phyloP scores from a whole-genome alignment of 2,888 invertebrate genomes.

The Drosophila paranaensis region DNA sequence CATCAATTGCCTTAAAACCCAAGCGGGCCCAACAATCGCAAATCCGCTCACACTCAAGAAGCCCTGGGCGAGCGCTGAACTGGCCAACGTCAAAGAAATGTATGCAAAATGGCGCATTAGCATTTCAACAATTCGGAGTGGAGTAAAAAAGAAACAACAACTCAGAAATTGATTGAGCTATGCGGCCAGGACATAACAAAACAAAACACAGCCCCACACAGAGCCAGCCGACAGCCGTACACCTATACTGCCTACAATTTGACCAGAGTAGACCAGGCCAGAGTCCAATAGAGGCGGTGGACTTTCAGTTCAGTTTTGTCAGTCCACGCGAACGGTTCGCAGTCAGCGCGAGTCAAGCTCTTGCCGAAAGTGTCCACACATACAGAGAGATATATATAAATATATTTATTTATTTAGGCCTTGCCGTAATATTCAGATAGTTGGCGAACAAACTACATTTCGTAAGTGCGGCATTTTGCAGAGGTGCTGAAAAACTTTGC shows the following conservation, averaged over 20 bases:
- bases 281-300: conserved; percentile 31
- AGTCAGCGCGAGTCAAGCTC: conserved; percentile 16
- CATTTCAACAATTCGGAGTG: conserved; percentile 69
- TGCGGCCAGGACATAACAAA: conserved; percentile 37
- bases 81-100: conserved; percentile 61
- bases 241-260: conserved; percentile 63
- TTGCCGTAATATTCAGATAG: conserved; percentile 23
- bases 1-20: background rate
- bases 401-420: background rate
- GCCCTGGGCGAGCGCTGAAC: conserved; percentile 23
- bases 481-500: conserved; percentile 48
- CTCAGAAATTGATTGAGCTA: conserved; percentile 70
- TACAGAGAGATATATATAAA: background rate
- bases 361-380: conserved; percentile 6
- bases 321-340: conserved; percentile 69
- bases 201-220: conserved; percentile 9
- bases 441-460: conserved; percentile 39
- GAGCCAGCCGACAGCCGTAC: conserved; percentile 8
- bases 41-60: conserved; percentile 11
- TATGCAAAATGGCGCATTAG: conserved; percentile 80
- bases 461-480: conserved; percentile 67
- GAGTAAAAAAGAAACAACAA: conserved; percentile 30
- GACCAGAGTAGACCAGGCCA: conserved; percentile 49
- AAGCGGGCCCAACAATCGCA: background rate
- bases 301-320: conserved; percentile 68